phyloP scores from a whole-genome alignment of 1,140 invertebrate genomes.

The Chironomus tepperi region DNA sequence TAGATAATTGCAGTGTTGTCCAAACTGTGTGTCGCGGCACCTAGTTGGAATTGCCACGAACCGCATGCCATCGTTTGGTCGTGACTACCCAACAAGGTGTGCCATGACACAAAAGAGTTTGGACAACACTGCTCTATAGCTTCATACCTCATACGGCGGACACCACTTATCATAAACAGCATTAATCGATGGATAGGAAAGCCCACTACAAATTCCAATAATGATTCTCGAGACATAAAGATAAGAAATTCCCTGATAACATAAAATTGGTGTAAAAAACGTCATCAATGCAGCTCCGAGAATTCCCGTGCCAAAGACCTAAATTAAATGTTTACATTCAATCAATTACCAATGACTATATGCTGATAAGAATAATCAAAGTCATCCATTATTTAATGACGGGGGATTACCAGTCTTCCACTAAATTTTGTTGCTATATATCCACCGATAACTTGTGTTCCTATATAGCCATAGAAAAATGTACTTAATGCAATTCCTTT shows the following conservation, averaged over 20 bases:
- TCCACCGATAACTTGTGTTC: constrained; percentile 58
- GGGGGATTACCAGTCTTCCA: neutral
- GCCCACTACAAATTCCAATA: neutral
- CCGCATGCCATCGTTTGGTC: too few species aligned
- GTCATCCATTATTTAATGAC: neutral
- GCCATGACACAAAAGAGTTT: too few species aligned
- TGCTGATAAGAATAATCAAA: neutral
- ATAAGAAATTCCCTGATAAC: neutral
- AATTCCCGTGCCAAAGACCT: neutral
- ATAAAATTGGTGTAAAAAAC: neutral
- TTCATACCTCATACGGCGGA: too few species aligned
- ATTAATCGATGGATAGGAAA: neutral
- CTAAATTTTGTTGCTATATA: neutral
- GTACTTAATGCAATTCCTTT: constrained; percentile 72
- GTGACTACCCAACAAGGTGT: too few species aligned
- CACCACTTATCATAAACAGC: neutral
- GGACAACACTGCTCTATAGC: too few species aligned
- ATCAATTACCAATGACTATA: neutral
- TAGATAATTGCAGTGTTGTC: too few species aligned
- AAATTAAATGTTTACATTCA: neutral
- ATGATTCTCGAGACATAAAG: neutral
- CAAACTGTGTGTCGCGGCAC: too few species aligned
- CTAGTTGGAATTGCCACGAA: too few species aligned
- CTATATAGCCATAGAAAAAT: constrained; percentile 69
- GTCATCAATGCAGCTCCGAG: neutral